Percentiles rank a stretch among this genome's conserved stretches.
Evolutionary conservation across 2,888 invertebrate genomes (phyloP).

Genomic region (Caenorhabditis plicata): DNA sequence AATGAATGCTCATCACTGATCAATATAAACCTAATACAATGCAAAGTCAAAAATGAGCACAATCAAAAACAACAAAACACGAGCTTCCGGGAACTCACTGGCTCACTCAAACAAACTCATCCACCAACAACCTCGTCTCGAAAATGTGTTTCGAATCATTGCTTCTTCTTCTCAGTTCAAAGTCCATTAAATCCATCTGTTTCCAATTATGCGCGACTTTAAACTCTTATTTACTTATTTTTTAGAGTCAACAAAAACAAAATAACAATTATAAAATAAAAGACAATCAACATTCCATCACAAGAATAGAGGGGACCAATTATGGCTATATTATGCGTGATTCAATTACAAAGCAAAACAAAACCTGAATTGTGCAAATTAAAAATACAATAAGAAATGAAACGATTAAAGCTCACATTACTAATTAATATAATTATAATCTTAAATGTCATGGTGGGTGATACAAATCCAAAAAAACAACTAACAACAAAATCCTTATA

Average conservation of each 20-base stretch:
- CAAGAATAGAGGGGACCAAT: neutral
- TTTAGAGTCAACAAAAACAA: neutral
- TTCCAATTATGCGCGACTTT: conserved; percentile 13
- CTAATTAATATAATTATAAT: neutral
- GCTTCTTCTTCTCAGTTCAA: no score
- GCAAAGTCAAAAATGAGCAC: no score
- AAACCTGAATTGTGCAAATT: neutral
- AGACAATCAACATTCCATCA: neutral
- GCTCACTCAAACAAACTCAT: no score
- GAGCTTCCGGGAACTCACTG: no score
- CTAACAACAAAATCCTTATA: neutral
- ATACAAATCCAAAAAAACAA: neutral
- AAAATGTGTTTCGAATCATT: no score
- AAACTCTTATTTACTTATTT: neutral
- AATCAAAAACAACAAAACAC: no score
- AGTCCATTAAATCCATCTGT: no score
- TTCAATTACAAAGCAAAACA: neutral
- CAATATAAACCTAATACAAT: no score
- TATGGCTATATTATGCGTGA: neutral
- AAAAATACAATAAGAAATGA: neutral
- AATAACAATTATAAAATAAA: neutral
- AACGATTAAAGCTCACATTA: neutral
- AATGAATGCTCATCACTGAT: no score
- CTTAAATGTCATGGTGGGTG: neutral
- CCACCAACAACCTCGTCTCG: no score